These are phyloP conservation scores for Heliconius aoede DNA, from an alignment of 2,888 invertebrate genomes.

Conservation along the genomic window DNA sequence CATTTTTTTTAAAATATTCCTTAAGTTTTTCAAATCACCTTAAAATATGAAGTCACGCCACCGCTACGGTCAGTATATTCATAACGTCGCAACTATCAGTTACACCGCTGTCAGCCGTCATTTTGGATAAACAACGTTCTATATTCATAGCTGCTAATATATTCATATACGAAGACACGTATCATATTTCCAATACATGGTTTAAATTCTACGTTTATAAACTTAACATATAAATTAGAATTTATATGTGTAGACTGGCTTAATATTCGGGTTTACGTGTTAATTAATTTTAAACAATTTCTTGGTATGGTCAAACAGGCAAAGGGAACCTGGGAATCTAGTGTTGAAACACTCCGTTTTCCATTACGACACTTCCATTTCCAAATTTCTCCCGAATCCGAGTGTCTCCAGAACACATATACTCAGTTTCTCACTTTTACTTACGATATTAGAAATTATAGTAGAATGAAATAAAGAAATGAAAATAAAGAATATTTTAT, in stretches of 20 bases:
- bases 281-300: not conserved
- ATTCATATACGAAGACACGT: not conserved
- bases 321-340: not conserved
- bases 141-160: slow-evolving; percentile 17
- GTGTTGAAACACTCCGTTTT: not conserved
- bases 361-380: not conserved
- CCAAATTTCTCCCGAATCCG: not conserved
- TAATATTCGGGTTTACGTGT: not conserved
- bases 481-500: not conserved
- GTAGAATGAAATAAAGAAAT: too few relatives aligned
- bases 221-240: slow-evolving; percentile 15
- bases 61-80: not conserved
- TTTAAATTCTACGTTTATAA: slow-evolving; percentile 12
- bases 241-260: not conserved
- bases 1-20: too few relatives aligned
- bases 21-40: not conserved
- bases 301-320: not conserved
- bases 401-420: too few relatives aligned
- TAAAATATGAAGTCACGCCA: not conserved
- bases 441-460: too few relatives aligned
- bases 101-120: not conserved
- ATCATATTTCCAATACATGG: slow-evolving; percentile 9
- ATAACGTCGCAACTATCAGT: not conserved
- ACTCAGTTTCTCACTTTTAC: too few relatives aligned
- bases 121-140: slow-evolving; percentile 3